phyloP scores from a whole-genome alignment of 2,888 invertebrate genomes.

The Macropis europaea region DNA sequence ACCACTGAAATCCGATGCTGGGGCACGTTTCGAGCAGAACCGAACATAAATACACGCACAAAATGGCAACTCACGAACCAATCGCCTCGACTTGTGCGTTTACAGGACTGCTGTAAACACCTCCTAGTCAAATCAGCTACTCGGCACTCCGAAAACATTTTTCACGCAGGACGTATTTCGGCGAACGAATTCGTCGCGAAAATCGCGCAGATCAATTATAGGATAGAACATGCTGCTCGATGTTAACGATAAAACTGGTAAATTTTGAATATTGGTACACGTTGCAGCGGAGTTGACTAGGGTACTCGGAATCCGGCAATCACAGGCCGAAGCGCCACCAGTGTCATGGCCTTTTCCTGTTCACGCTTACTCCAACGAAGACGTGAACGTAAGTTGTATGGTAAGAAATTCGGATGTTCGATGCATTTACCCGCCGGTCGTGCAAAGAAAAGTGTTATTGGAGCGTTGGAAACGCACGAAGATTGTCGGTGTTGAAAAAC shows the following conservation, averaged over 20 bases:
- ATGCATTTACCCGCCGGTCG: slow-evolving; percentile 23
- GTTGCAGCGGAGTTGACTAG: slow-evolving; percentile 50
- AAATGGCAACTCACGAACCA: slow-evolving; percentile 40
- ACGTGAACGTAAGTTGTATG: slow-evolving; percentile 72
- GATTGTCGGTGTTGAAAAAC: slow-evolving; percentile 19
- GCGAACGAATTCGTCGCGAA: background rate
- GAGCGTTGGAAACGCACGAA: background rate
- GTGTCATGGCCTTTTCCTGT: slow-evolving; percentile 80
- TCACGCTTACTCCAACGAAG: slow-evolving; percentile 75
- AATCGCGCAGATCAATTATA: background rate
- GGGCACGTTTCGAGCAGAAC: background rate
- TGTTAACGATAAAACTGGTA: too few relatives aligned
- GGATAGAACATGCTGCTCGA: too few relatives aligned
- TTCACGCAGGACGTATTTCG: too few relatives aligned
- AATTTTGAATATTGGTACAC: background rate
- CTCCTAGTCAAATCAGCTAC: slow-evolving; percentile 32
- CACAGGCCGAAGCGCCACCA: slow-evolving; percentile 55
- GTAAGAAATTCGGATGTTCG: slow-evolving; percentile 56
- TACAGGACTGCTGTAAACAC: slow-evolving; percentile 37
- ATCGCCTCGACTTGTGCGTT: slow-evolving; percentile 45
- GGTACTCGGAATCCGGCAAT: slow-evolving; percentile 60
- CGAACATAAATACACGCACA: slow-evolving; percentile 25
- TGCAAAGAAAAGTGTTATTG: background rate
- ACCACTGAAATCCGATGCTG: background rate
- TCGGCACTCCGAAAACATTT: background rate